Conservation (phyloP, 2,797 vertebrate species). For the Trachops cirrhosus region DNA sequence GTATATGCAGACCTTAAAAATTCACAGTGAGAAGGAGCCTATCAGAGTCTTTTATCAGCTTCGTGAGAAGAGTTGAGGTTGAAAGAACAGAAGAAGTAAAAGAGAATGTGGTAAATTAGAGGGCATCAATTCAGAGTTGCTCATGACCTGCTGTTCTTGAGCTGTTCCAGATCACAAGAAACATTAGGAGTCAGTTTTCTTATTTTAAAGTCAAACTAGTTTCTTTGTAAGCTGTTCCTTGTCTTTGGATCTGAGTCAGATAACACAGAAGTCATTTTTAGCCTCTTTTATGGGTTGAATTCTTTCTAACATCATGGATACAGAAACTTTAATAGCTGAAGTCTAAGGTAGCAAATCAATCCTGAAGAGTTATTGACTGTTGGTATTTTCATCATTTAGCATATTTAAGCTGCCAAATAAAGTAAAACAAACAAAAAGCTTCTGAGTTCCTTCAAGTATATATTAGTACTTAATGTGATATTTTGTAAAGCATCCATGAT, state of each 20-base stretch:
- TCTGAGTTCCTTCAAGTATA: slow-evolving; percentile 62
- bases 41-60: not conserved
- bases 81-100: not conserved
- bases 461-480: slow-evolving; percentile 54
- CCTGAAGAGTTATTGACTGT: not conserved
- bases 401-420: slow-evolving; percentile 65
- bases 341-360: slow-evolving; percentile 51
- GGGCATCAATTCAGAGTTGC: not conserved
- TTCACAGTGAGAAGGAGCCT: not conserved
- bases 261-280: not conserved
- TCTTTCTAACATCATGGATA: slow-evolving; percentile 17
- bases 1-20: not conserved
- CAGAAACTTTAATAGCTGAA: slow-evolving; percentile 45
- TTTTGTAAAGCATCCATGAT: slow-evolving; percentile 54
- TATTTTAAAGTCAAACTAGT: not conserved
- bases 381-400: slow-evolving; percentile 57
- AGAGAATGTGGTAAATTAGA: not conserved
- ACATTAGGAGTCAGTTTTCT: not conserved
- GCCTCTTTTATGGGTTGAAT: not conserved
- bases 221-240: not conserved
- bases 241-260: not conserved
- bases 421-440: slow-evolving; percentile 36
- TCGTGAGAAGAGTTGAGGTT: not conserved
- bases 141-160: not conserved
- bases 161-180: not conserved